Percentiles rank a stretch among this genome's conserved stretches.
Evolutionary conservation across 2,113 vertebrate species (phyloP).

Genomic region (Emydocephalus ijimae): DNA sequence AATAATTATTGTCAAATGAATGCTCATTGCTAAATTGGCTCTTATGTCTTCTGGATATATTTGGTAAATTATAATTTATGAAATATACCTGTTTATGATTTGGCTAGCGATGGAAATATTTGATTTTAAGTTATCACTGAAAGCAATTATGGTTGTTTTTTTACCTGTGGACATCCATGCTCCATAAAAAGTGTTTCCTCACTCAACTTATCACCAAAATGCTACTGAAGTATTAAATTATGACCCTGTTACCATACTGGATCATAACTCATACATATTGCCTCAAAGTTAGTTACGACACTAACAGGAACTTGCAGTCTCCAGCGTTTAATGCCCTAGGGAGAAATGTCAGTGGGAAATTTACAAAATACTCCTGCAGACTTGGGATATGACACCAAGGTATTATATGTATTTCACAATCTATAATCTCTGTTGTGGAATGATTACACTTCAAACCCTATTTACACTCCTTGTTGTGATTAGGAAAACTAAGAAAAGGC

Average conservation of each 20-base stretch:
- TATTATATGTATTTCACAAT: conserved; percentile 41
- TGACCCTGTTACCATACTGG: conserved; percentile 38
- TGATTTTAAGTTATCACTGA: background rate
- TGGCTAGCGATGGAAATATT: background rate
- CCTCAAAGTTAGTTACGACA: conserved; percentile 59
- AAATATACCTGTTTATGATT: background rate
- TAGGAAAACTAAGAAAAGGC: conserved; percentile 13
- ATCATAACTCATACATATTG: conserved; percentile 37
- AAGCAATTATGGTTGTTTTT: background rate
- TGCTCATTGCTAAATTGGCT: background rate
- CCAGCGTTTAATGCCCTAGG: conserved; percentile 44
- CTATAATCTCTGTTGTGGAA: conserved; percentile 36
- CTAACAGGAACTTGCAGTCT: conserved; percentile 53
- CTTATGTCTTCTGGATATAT: background rate
- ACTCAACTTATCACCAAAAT: conserved; percentile 1
- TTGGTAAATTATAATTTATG: background rate
- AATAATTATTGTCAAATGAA: conserved; percentile 17
- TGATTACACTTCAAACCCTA: conserved; percentile 30
- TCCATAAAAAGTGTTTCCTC: conserved; percentile 1
- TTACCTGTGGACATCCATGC: background rate
- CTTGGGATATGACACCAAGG: conserved; percentile 50
- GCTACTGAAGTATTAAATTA: conserved; percentile 31
- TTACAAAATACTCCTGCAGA: conserved; percentile 49
- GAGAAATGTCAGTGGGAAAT: conserved; percentile 51
- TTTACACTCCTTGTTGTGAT: conserved; percentile 25